phyloP scores from a whole-genome alignment of 2,797 vertebrate genomes.

The Girardinus metallicus region DNA sequence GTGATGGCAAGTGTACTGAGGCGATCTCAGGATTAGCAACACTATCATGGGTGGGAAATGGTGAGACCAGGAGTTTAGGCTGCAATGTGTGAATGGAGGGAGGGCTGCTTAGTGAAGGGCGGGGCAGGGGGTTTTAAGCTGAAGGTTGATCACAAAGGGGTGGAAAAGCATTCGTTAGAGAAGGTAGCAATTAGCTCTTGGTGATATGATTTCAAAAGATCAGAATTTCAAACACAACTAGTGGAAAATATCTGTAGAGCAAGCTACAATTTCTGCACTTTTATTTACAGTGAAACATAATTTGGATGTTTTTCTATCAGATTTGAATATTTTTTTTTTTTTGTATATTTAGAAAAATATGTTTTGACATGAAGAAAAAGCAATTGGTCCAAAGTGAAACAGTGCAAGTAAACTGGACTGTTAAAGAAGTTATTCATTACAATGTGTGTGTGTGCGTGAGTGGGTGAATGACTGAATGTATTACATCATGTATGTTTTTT shows the following conservation, averaged over 20 bases:
- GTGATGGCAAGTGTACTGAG: conserved; percentile 49
- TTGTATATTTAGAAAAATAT: not conserved
- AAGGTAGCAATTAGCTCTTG: not conserved
- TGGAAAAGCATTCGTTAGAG: not conserved
- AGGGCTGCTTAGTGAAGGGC: not conserved
- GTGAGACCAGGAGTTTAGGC: conserved; percentile 40
- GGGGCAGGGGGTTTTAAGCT: not conserved
- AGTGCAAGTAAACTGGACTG: not conserved
- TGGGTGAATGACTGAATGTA: too few relatives aligned
- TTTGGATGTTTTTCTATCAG: not conserved
- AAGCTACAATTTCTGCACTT: not conserved
- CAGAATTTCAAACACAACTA: not conserved
- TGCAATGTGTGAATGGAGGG: conserved; percentile 19
- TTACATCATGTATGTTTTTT: not conserved
- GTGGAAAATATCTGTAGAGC: not conserved
- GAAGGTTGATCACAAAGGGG: not conserved
- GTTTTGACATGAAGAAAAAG: not conserved
- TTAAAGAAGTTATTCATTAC: not conserved
- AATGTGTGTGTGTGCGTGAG: too few relatives aligned
- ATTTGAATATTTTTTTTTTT: not conserved
- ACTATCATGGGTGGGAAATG: conserved; percentile 65
- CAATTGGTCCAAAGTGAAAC: not conserved
- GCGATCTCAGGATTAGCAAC: conserved; percentile 70
- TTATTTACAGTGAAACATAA: not conserved
- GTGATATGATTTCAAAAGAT: not conserved